Evolutionary conservation across 1,140 invertebrate genomes (phyloP).

Genomic region (Eumaeus atala): DNA sequence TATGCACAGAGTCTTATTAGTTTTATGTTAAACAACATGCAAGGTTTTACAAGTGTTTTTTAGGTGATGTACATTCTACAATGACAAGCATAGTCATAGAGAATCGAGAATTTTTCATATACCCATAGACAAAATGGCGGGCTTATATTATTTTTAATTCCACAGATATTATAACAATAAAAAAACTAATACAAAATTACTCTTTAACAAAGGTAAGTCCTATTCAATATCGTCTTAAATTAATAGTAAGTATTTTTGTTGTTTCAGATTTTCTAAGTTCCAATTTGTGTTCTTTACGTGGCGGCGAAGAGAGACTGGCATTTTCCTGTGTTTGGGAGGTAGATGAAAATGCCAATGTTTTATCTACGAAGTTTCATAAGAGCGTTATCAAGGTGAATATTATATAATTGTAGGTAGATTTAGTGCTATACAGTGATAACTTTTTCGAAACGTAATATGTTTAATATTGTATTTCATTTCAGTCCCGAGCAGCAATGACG

Average conservation of each 20-base stretch:
- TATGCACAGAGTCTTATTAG: too few species aligned
- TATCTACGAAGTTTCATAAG: conserved; percentile 90
- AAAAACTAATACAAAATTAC: too few species aligned
- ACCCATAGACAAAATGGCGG: too few species aligned
- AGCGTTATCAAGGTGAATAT: conserved; percentile 85
- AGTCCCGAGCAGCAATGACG: conserved; percentile 90
- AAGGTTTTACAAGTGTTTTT: too few species aligned
- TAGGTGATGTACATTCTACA: too few species aligned
- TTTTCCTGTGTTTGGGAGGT: conserved; percentile 97
- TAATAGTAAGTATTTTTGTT: conserved; percentile 1
- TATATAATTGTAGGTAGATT: not conserved
- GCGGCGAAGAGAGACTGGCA: conserved; percentile 89
- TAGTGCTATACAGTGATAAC: not conserved
- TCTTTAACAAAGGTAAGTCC: too few species aligned
- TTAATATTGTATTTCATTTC: conserved; percentile 15
- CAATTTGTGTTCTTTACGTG: conserved; percentile 93
- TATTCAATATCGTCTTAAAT: not conserved
- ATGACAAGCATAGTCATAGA: too few species aligned
- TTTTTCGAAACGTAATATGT: not conserved
- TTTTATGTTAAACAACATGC: too few species aligned
- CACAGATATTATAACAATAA: too few species aligned
- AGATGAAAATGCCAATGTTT: conserved; percentile 88
- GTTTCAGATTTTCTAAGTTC: conserved; percentile 89
- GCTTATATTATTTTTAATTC: too few species aligned
- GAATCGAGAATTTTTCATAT: too few species aligned